Evolutionary conservation across 2,113 vertebrate species (phyloP).

Genomic region (Laticauda laticaudata): DNA sequence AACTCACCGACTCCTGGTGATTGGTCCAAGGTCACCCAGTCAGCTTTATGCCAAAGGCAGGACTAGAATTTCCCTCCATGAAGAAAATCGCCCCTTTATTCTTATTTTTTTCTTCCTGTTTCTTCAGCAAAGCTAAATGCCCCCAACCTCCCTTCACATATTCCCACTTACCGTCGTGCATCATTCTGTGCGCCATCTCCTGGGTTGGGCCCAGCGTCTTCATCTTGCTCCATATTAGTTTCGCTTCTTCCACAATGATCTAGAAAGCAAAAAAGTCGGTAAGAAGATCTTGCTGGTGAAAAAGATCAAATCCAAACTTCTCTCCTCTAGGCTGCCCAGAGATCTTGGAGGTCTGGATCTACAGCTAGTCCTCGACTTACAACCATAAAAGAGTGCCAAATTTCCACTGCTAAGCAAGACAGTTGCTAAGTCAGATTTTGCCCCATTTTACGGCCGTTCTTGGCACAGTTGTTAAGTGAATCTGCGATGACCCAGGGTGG

Average conservation of each 20-base stretch:
- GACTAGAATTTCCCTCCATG: background rate
- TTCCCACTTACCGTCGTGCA: slow-evolving; percentile 79
- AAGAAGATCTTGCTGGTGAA: no score
- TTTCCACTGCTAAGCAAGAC: background rate
- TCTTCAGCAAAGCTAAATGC: background rate
- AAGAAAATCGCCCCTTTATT: background rate
- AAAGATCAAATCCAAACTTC: background rate
- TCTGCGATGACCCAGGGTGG: no score
- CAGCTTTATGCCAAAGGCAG: no score
- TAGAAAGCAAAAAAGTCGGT: slow-evolving; percentile 55
- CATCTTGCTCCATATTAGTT: slow-evolving; percentile 85
- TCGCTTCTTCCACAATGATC: slow-evolving; percentile 73
- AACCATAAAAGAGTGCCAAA: background rate
- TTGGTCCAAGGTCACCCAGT: no score
- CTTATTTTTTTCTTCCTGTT: background rate
- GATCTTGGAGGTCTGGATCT: background rate
- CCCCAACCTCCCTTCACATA: background rate
- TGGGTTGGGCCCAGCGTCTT: slow-evolving; percentile 59
- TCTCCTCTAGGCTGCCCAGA: background rate
- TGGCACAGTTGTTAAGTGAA: no score
- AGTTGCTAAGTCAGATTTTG: background rate
- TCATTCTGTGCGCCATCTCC: slow-evolving; percentile 75
- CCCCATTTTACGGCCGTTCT: background rate
- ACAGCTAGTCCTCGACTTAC: no score
- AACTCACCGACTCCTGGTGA: no score